Percentiles rank a stretch among this genome's conserved stretches.
phyloP scores from a whole-genome alignment of 35 echinoderm and acorn worm species.

The Strongylocentrotus purpuratus region DNA sequence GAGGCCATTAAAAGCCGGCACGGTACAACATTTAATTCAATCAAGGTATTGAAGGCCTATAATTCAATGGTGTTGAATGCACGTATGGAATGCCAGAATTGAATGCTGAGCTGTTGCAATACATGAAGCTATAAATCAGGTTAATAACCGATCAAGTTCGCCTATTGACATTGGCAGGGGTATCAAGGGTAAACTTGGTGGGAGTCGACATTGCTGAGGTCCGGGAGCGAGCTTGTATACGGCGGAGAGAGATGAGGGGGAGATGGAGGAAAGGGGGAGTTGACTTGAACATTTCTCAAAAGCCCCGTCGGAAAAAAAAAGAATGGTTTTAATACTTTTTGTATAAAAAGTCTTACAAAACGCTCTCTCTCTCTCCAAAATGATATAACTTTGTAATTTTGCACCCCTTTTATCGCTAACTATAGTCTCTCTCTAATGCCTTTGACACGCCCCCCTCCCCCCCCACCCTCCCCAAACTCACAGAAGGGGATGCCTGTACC shows the following conservation, averaged over 20 bases:
- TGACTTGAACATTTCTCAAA: background rate
- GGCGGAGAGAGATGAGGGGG: background rate
- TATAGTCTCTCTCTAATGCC: too few species aligned
- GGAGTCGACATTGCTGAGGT: background rate
- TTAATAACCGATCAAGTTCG: slow-evolving; percentile 28
- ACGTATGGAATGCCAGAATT: background rate
- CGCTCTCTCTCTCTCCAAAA: too few species aligned
- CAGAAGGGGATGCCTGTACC: too few species aligned
- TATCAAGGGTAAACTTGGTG: background rate
- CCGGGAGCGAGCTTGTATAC: background rate
- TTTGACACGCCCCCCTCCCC: too few species aligned
- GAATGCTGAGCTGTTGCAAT: background rate
- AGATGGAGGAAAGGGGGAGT: background rate
- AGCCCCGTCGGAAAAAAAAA: background rate
- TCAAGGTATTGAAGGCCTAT: background rate
- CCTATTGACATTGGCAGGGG: background rate
- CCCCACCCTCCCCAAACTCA: too few species aligned
- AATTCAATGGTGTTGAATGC: slow-evolving; percentile 3
- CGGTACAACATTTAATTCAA: background rate
- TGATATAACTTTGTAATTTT: too few species aligned
- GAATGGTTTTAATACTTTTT: too few species aligned
- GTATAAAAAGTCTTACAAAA: too few species aligned
- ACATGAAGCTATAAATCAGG: background rate
- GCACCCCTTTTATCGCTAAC: too few species aligned
- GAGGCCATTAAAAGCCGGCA: background rate